Conservation (phyloP, 35 echinoderm and acorn worm genomes). For the Acanthaster planci region DNA sequence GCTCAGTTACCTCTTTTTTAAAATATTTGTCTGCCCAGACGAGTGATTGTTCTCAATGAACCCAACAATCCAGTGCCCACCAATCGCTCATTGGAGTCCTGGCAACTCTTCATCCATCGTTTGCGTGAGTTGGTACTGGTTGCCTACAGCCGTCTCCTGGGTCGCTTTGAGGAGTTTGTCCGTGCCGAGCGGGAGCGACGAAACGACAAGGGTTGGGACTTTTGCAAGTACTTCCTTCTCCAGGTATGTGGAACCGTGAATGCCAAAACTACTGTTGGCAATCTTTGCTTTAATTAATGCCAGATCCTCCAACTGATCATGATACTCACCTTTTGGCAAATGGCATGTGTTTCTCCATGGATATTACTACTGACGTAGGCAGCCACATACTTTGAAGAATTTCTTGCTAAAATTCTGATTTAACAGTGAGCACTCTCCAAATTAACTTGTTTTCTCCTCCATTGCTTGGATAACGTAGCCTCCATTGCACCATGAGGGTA, state of each 20-base stretch:
- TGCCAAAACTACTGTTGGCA: too few relatives aligned
- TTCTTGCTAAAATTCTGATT: too few relatives aligned
- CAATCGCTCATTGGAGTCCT: slow-evolving; percentile 79
- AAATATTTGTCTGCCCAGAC: slow-evolving; percentile 30
- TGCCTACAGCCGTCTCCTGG: slow-evolving; percentile 80
- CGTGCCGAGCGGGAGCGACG: slow-evolving; percentile 78
- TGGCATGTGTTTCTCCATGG: too few relatives aligned
- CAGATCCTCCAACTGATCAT: too few relatives aligned
- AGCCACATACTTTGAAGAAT: too few relatives aligned
- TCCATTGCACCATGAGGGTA: too few relatives aligned
- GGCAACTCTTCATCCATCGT: slow-evolving; percentile 68
- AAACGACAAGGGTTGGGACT: slow-evolving; percentile 83
- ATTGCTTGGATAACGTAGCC: too few relatives aligned
- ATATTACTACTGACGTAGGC: too few relatives aligned
- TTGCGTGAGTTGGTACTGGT: slow-evolving; percentile 74
- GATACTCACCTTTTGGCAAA: too few relatives aligned
- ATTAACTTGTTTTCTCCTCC: too few relatives aligned
- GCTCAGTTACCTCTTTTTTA: background rate
- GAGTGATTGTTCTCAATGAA: slow-evolving; percentile 92
- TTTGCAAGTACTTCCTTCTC: slow-evolving; percentile 88
- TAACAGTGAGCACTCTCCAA: too few relatives aligned
- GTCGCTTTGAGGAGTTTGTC: slow-evolving; percentile 84
- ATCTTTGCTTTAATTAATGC: too few relatives aligned
- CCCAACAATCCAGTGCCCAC: slow-evolving; percentile 86
- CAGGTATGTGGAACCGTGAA: slow-evolving; percentile 62